These are phyloP conservation scores for Meloidogyne chitwoodi DNA, from an alignment of 1,140 invertebrate species.

Conservation along the genomic window DNA sequence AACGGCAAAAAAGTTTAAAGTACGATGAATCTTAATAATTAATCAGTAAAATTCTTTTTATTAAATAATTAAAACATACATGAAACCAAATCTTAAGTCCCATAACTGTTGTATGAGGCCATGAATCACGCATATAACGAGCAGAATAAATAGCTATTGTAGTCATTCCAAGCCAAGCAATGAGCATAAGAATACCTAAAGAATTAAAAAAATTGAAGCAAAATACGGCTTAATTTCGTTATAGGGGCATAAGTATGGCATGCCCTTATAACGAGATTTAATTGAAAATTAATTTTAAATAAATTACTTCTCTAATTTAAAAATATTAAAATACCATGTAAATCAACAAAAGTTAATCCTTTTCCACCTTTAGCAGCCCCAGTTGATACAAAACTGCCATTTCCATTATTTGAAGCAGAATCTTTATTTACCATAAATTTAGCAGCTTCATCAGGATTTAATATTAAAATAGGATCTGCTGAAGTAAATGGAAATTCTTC, in stretches of 20 bases:
- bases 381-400: not conserved
- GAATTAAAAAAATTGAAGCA: not conserved
- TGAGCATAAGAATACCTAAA: constrained; percentile 36
- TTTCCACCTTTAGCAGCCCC: not conserved
- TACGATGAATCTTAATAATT: constrained; percentile 31
- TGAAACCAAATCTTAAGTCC: constrained; percentile 43
- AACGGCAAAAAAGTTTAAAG: constrained; percentile 33
- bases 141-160: constrained; percentile 29
- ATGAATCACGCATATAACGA: constrained; percentile 36
- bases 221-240: not conserved
- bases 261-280: not conserved
- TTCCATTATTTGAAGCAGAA: not conserved
- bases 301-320: too few relatives aligned
- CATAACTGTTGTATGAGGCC: constrained; percentile 32
- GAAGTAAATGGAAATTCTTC: not conserved
- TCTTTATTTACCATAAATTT: not conserved
- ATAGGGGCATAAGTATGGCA: not conserved
- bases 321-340: not conserved
- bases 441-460: not conserved
- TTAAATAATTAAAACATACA: constrained; percentile 13
- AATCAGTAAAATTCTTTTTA: not conserved
- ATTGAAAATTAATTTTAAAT: too few relatives aligned
- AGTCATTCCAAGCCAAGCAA: constrained; percentile 37
- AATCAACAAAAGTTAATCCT: constrained; percentile 10
- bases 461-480: not conserved